Conservation (phyloP, 23 tunicate genomes). For the Halocynthia aurantium region DNA sequence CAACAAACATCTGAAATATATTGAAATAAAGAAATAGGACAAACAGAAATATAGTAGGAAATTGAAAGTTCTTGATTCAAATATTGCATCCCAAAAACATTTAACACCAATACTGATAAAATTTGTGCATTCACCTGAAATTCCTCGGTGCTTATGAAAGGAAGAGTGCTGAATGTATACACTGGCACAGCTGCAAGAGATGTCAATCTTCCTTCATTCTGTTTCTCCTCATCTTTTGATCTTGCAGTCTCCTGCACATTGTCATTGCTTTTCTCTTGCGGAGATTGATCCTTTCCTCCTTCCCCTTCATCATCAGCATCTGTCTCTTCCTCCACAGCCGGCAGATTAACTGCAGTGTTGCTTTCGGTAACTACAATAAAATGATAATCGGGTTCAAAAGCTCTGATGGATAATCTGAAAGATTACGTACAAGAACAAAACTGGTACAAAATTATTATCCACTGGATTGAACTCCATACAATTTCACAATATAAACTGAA, state of each 20-base stretch:
- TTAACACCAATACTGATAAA: neutral
- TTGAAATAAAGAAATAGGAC: neutral
- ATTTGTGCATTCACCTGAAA: constrained; percentile 30
- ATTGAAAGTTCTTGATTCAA: too few relatives aligned
- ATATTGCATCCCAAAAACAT: too few relatives aligned
- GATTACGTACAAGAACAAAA: too few relatives aligned
- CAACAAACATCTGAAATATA: constrained; percentile 23
- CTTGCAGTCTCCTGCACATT: constrained; percentile 2
- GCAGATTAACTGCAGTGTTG: constrained; percentile 11
- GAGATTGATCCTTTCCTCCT: constrained; percentile 1
- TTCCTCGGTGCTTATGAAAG: constrained; percentile 58
- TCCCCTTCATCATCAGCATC: constrained; percentile 83
- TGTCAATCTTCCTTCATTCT: constrained; percentile 28
- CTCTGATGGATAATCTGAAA: too few relatives aligned
- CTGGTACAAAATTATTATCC: too few relatives aligned
- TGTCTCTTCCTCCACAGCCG: constrained; percentile 71
- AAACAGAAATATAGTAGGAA: neutral
- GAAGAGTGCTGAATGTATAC: constrained; percentile 54
- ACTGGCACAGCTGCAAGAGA: constrained; percentile 30
- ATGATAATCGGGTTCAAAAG: too few relatives aligned
- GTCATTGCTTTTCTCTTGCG: neutral
- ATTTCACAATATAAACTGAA: too few relatives aligned
- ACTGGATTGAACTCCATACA: too few relatives aligned
- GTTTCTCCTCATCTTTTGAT: constrained; percentile 33
- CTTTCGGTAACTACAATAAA: neutral